These are phyloP conservation scores for Pantherophis alleghaniensis DNA, from an alignment of 2,797 vertebrate species.

Conservation along the genomic window DNA sequence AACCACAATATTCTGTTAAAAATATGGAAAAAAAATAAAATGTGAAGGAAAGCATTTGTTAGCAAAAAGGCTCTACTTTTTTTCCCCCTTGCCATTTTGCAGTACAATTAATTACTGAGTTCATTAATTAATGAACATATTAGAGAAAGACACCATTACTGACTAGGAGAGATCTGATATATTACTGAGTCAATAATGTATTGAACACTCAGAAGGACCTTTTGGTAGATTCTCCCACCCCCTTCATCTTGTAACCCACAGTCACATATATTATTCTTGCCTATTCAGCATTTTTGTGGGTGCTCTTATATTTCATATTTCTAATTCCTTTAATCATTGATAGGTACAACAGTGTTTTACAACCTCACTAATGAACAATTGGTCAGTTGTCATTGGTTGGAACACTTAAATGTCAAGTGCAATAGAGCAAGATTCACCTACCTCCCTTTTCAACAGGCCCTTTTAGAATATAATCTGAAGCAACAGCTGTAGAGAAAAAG, in stretches of 20 bases:
- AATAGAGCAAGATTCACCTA: background rate
- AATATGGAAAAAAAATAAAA: background rate
- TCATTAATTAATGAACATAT: conserved; percentile 74
- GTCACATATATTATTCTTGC: conserved; percentile 67
- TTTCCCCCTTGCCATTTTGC: conserved; percentile 16
- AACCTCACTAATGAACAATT: conserved; percentile 59
- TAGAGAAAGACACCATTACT: conserved; percentile 68
- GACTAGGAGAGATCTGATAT: conserved; percentile 62
- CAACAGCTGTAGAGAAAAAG: background rate
- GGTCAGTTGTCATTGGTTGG: conserved; percentile 56
- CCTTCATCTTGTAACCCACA: conserved; percentile 55
- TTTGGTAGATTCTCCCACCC: conserved; percentile 50
- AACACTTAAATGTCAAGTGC: conserved; percentile 41
- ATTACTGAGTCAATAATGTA: conserved; percentile 68
- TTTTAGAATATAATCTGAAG: conserved; percentile 33
- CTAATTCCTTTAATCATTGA: conserved; percentile 63
- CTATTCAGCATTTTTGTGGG: conserved; percentile 61
- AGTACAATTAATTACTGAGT: conserved; percentile 64
- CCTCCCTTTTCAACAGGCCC: background rate
- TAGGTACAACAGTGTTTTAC: conserved; percentile 56
- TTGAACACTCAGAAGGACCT: conserved; percentile 68
- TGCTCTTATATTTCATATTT: conserved; percentile 66
- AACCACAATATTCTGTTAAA: conserved; percentile 6
- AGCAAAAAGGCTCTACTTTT: conserved; percentile 38
- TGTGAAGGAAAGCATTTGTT: conserved; percentile 2